Conservation (phyloP, 2,797 vertebrate species). For the Lutjanus campechanus region DNA sequence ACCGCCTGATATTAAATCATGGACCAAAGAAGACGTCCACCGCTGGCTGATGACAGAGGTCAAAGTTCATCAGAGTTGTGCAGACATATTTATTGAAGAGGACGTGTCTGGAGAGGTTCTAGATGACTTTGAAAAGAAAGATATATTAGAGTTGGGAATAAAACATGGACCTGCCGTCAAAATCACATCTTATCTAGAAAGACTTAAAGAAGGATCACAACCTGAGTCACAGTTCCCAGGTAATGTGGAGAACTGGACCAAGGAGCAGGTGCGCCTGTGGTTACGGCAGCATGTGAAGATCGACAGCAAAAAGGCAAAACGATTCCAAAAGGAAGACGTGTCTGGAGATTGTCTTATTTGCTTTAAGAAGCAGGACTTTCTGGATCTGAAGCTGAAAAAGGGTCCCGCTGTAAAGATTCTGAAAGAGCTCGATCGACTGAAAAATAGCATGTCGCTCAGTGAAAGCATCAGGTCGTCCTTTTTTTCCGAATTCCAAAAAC, state of each 20-base stretch:
- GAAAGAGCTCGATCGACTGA: not conserved
- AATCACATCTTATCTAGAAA: constrained; percentile 50
- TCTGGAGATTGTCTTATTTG: constrained; percentile 68
- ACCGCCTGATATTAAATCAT: constrained; percentile 12
- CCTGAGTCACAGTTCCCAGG: constrained; percentile 8
- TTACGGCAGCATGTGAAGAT: constrained; percentile 24
- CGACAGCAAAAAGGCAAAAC: constrained; percentile 35
- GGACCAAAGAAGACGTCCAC: constrained; percentile 64
- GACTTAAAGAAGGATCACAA: constrained; percentile 24
- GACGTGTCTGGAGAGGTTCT: constrained; percentile 61
- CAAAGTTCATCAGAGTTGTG: constrained; percentile 47
- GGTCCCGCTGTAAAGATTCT: constrained; percentile 65
- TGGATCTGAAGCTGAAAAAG: constrained; percentile 53
- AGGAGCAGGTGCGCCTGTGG: constrained; percentile 49
- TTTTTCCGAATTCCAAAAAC: too few species aligned
- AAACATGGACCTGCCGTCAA: constrained; percentile 75
- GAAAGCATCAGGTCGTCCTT: too few species aligned
- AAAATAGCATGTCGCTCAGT: too few species aligned
- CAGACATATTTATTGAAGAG: constrained; percentile 50
- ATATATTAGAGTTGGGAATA: constrained; percentile 59
- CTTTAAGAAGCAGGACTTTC: constrained; percentile 64
- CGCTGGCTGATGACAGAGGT: constrained; percentile 54
- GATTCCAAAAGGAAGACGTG: constrained; percentile 46
- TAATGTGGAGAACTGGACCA: constrained; percentile 47
- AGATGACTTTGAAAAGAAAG: constrained; percentile 11